A percentile compares a stretch with the other conserved stretches of the same genome.
Evolutionary conservation across 2,113 vertebrate genomes (phyloP).

Genomic region (Bos taurus): ARS-UCD2.0 NC_037339.1:58879001-58879500

Average conservation of each 20-base stretch:
- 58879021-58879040: not conserved
- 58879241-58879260: not conserved
- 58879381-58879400: not conserved
- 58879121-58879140: not conserved
- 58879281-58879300: not conserved
- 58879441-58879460: not conserved
- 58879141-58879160: not conserved
- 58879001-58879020: not conserved
- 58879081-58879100: not conserved
- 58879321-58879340: not conserved
- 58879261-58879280: not conserved
- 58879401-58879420: not conserved
- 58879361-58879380: not conserved
- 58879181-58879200: not conserved
- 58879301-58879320: not conserved
- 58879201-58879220: not conserved
- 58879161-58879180: not conserved
- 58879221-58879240: not conserved
- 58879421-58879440: not conserved
- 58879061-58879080: not conserved
- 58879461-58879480: not conserved
- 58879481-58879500: not conserved
- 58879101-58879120: not conserved
- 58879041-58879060: not conserved
- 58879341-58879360: not conserved